Evolutionary conservation across 2,888 invertebrate species (phyloP), one percentile per base, ranked within the genome.

Genomic region (Drosophila hamatofila): DNA sequence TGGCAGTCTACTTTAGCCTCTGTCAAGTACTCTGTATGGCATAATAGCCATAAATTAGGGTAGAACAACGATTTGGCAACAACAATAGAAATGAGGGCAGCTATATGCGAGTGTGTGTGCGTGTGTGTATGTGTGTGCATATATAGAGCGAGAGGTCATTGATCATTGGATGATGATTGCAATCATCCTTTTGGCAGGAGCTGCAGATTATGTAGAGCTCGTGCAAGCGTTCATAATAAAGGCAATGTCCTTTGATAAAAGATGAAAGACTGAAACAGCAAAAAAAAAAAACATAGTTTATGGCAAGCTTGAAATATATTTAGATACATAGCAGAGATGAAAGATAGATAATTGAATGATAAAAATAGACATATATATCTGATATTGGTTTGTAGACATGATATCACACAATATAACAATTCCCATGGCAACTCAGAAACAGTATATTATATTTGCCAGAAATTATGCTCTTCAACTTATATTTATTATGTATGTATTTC

Each of bases 21-120:
- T 80, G 72, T 77, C 75, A 83, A 86, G 83, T 56, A 67, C 81
- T 87, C 71, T 81, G 76, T 56, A 69, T 72, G 83, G 64, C 72
- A 78, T 83, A 85, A 83, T 88, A 78, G 83, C 88, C 83, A 83
- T 83, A 83, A 88, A 83, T 83, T 80, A 85, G 81, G 83, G 83
- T 75, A 83, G 66, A 83, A 72, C 75, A 71, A 83, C 88, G 81
- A 83, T 83, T 88, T 80, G 78, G 80, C 64, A 69, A 69, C 80
- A 64, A 80, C 80, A 85, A 80, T 69, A 70, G 86, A 78, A 69
- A 69, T 64, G 62, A 62, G 69, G 54, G 46, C 52, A 64, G 35
- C 51, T 55, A 23, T 23, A 37, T 37, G 25, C 25, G 25, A 23
- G 51, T 14, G 3, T 49, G 14, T 6, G 18, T 48, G n/a, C n/a